These are phyloP conservation scores for Sabatieria punctata DNA, from an alignment of 2,888 invertebrate species.

Conservation along the genomic window DNA sequence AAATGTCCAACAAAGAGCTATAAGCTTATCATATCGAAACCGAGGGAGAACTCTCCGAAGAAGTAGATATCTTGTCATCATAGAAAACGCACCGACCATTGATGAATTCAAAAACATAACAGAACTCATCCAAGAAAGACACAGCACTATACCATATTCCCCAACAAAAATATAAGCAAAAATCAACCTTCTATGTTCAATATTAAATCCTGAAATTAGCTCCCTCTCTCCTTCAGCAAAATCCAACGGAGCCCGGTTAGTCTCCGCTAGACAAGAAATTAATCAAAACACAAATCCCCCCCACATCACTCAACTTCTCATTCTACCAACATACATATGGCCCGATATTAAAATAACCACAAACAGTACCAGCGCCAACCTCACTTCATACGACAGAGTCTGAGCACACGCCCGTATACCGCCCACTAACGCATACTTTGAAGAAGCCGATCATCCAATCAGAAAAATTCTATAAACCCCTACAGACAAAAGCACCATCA, in stretches of 20 bases:
- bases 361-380: conserved; percentile 18
- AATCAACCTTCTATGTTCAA: conserved; percentile 45
- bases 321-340: conserved; percentile 12
- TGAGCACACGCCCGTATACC: conserved; percentile 19
- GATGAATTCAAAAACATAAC: conserved; percentile 44
- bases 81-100: conserved; percentile 41
- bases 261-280: conserved; percentile 27
- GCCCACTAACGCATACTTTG: conserved; percentile 21
- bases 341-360: conserved; percentile 15
- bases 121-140: conserved; percentile 19
- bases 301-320: conserved; percentile 9
- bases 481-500: conserved; percentile 20
- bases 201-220: conserved; percentile 60
- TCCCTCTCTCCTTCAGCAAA: conserved; percentile 61
- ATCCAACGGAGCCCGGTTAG: conserved; percentile 39
- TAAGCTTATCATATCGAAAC: conserved; percentile 49
- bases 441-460: conserved; percentile 17
- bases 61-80: conserved; percentile 48
- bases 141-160: conserved; percentile 30
- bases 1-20: too few relatives aligned
- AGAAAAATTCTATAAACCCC: conserved; percentile 17
- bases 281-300: conserved; percentile 23
- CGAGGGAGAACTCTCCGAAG: conserved; percentile 51
- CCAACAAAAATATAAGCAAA: conserved; percentile 33
- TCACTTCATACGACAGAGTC: conserved; percentile 22